Evolutionary conservation across 2,888 invertebrate species (phyloP).

Genomic region (Xestia c-nigrum): DNA sequence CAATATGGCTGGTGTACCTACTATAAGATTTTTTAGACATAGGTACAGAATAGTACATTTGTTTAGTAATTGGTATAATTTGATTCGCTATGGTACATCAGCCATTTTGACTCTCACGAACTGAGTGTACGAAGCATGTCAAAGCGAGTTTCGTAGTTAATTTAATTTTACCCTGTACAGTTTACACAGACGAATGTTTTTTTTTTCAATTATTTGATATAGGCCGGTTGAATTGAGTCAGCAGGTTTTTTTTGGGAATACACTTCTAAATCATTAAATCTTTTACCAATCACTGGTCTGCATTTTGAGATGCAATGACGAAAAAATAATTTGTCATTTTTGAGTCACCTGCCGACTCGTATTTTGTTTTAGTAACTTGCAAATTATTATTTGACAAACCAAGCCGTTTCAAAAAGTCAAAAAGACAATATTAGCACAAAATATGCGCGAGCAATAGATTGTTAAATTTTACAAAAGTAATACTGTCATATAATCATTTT

Average conservation of each 20-base stretch:
- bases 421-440: conserved; percentile 26
- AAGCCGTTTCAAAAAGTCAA: conserved; percentile 26
- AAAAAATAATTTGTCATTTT: not conserved
- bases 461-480: conserved; percentile 43
- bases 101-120: too few relatives aligned
- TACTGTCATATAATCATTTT: conserved; percentile 38
- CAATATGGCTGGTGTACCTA: too few relatives aligned
- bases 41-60: too few relatives aligned
- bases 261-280: not conserved
- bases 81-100: too few relatives aligned
- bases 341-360: conserved; percentile 17
- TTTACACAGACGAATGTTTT: conserved; percentile 69
- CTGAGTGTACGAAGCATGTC: conserved; percentile 62
- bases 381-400: conserved; percentile 23
- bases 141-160: conserved; percentile 64
- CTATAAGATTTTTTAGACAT: too few relatives aligned
- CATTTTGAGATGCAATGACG: not conserved
- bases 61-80: too few relatives aligned
- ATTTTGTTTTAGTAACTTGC: conserved; percentile 14
- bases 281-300: not conserved
- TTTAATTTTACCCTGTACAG: conserved; percentile 86
- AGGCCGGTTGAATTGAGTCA: conserved; percentile 55
- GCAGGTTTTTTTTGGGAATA: conserved; percentile 8
- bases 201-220: conserved; percentile 42
- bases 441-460: conserved; percentile 30